Conservation (phyloP, 2,888 invertebrate species). For the Nycteola revayana region DNA sequence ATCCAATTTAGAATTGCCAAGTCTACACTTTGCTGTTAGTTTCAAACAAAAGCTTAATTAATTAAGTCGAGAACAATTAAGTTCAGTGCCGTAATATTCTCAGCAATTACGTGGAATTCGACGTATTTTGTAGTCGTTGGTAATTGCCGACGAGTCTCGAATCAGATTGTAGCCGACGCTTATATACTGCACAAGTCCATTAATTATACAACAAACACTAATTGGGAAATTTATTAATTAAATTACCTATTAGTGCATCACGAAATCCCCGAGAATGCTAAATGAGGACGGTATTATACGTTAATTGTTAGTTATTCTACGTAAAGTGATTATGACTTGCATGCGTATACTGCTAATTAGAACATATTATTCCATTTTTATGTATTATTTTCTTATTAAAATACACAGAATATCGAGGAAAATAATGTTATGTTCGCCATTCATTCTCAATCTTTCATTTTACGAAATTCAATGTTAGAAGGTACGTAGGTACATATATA, state of each 20-base stretch:
- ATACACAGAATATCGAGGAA: too few relatives aligned
- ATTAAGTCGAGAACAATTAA: constrained; percentile 83
- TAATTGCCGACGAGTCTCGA: constrained; percentile 72
- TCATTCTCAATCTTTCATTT: too few relatives aligned
- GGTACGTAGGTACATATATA: too few relatives aligned
- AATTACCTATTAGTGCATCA: constrained; percentile 55
- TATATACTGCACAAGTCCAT: constrained; percentile 72
- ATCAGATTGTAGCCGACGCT: constrained; percentile 75
- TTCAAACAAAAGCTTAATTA: constrained; percentile 83
- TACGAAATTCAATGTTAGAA: too few relatives aligned
- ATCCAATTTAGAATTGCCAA: constrained; percentile 83
- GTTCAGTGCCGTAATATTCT: constrained; percentile 80
- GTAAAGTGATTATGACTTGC: not conserved
- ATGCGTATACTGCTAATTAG: too few relatives aligned
- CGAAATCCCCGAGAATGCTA: constrained; percentile 39
- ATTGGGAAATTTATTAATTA: constrained; percentile 78
- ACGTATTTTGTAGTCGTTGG: constrained; percentile 75
- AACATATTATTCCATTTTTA: too few relatives aligned
- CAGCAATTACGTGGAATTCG: constrained; percentile 80
- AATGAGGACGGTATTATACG: constrained; percentile 18
- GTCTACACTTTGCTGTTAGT: constrained; percentile 82
- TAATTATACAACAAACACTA: constrained; percentile 71
- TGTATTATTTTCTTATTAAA: too few relatives aligned
- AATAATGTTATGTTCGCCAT: too few relatives aligned
- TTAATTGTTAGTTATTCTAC: constrained; percentile 10